A percentile compares a stretch with the other conserved stretches of the same genome.
These are phyloP conservation scores for Mylabris sibirica DNA, from an alignment of 2,888 invertebrate genomes.

Conservation along the genomic window DNA sequence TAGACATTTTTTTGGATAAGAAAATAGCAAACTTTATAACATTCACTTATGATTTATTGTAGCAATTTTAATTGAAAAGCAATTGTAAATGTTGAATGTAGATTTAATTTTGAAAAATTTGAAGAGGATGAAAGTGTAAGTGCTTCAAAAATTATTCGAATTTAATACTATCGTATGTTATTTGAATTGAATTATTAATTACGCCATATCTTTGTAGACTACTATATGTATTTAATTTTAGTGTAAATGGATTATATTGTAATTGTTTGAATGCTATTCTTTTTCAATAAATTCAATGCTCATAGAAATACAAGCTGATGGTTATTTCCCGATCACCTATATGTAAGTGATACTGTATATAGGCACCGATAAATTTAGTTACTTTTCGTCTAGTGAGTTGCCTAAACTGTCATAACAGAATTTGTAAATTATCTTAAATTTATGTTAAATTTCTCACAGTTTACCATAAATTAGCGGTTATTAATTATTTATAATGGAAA, in stretches of 20 bases:
- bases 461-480: not conserved
- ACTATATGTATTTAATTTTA: conserved; percentile 42
- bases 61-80: conserved; percentile 50
- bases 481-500: not conserved
- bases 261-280: conserved; percentile 46
- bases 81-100: conserved; percentile 41
- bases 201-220: conserved; percentile 54
- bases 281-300: conserved; percentile 53
- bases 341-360: not conserved
- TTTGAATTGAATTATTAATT: conserved; percentile 35
- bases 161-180: conserved; percentile 20
- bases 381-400: not conserved
- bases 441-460: not conserved
- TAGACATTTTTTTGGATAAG: conserved; percentile 13
- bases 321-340: not conserved
- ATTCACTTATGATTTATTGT: conserved; percentile 23
- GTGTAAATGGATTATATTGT: conserved; percentile 42
- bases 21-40: conserved; percentile 33
- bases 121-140: conserved; percentile 38
- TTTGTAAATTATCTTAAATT: not conserved
- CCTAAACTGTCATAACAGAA: not conserved
- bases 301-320: conserved; percentile 16
- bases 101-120: conserved; percentile 36
- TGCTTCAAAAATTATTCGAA: conserved; percentile 20
- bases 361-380: not conserved